These are phyloP conservation scores for Etheostoma spectabile DNA, from an alignment of 2,113 vertebrate species.

Conservation along the genomic window DNA sequence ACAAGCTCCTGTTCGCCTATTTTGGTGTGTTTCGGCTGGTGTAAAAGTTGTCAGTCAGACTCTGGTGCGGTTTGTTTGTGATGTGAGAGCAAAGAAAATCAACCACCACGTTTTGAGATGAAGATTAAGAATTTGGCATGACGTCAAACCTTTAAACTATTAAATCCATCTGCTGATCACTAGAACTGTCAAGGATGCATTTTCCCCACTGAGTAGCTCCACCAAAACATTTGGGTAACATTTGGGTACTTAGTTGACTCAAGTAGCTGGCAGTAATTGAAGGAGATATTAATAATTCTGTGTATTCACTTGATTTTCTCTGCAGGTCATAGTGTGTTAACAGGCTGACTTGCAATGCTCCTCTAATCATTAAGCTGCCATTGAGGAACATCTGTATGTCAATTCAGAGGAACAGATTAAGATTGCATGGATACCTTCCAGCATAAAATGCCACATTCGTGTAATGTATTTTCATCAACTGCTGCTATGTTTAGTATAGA, in stretches of 20 bases:
- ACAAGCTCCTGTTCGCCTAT: neutral
- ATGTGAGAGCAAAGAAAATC: neutral
- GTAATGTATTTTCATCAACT: constrained; percentile 51
- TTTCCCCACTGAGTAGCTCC: neutral
- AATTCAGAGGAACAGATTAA: constrained; percentile 33
- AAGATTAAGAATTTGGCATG: neutral
- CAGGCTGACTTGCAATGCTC: neutral
- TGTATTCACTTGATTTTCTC: neutral
- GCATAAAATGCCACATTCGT: constrained; percentile 55
- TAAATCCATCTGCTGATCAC: no score
- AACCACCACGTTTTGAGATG: neutral
- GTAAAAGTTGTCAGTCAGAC: neutral
- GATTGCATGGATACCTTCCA: constrained; percentile 31
- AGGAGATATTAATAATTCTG: neutral
- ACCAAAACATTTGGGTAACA: neutral
- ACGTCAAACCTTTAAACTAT: neutral
- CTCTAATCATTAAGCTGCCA: constrained; percentile 15
- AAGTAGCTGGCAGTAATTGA: neutral
- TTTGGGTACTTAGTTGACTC: neutral
- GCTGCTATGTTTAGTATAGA: constrained; percentile 52
- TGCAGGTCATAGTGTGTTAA: neutral
- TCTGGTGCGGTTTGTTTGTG: neutral
- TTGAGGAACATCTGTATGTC: constrained; percentile 50
- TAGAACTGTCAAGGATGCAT: no score
- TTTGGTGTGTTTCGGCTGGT: no score